phyloP scores from a whole-genome alignment of 2,888 invertebrate genomes.

The Phyto melanocephala region DNA sequence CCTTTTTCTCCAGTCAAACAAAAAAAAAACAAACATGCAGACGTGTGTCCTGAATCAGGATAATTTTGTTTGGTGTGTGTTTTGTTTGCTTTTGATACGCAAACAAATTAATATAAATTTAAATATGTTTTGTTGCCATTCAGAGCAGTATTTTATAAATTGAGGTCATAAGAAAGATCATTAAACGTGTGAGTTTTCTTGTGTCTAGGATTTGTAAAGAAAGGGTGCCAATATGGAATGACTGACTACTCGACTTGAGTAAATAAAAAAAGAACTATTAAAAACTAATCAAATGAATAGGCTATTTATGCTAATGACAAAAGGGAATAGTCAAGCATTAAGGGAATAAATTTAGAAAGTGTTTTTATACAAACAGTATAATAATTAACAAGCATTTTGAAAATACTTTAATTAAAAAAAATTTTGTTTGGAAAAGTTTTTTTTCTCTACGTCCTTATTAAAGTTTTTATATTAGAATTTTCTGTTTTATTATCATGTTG shows the following conservation, averaged over 20 bases:
- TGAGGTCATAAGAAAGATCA: constrained; percentile 20
- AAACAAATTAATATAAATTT: constrained; percentile 59
- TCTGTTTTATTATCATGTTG: too few species aligned
- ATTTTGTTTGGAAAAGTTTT: too few species aligned
- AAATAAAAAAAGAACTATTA: neutral
- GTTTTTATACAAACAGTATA: too few species aligned
- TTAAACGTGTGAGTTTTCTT: neutral
- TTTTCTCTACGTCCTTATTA: too few species aligned
- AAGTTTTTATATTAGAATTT: too few species aligned
- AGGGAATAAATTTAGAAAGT: too few species aligned
- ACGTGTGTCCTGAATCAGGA: constrained; percentile 57
- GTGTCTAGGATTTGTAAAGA: neutral
- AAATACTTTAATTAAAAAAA: too few species aligned
- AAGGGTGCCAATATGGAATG: neutral
- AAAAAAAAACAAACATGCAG: neutral
- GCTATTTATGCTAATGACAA: neutral
- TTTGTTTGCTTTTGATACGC: constrained; percentile 2
- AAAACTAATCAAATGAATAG: neutral
- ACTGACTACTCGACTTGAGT: too few species aligned
- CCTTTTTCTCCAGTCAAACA: constrained; percentile 8
- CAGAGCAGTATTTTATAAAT: neutral
- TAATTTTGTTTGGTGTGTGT: neutral
- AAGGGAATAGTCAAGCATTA: neutral
- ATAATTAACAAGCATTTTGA: too few species aligned
- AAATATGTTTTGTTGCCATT: constrained; percentile 46